Base-by-base conservation (phyloP, 2,113 vertebrate genomes). In the Eolophus roseicapilla region DNA sequence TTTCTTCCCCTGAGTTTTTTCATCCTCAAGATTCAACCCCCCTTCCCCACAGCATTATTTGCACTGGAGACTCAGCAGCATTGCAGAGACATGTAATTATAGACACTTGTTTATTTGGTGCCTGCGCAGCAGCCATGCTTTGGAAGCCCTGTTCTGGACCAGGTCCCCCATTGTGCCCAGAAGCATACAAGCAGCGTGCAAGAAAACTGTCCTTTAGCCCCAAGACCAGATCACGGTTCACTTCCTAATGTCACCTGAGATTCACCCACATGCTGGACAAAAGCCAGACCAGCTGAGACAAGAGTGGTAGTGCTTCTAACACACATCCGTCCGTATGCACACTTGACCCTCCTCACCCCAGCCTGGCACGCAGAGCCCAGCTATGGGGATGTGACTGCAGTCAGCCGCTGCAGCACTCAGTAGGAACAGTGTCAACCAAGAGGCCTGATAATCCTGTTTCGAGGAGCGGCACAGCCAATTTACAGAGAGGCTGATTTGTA, bases 401-500 rank as follows among this genome's bases (percentile, higher is more conserved):
- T 31, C 29, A 88, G 63, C 16, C 44, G 52, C 62, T 4, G 0
- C 24, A 3, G 50, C 60, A 6, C 21, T 12, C 20, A 5, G 13
- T 0, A 9, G 44, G 28, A 87, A 31, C 21, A 6, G 65, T 3
- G 10, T 49, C 52, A 13, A 10, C 55, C 15, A 18, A 14, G 1
- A 74, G 37, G 11, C 44, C 15, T 0, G 7, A 17, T 65, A 82
- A 91, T 82, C 69, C 65, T 28, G 24, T 50, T 73, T 80, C 17
- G 28, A 94, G 88, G 53, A 84, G 60, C 0, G 0, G 91, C 81
- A 44, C 28, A 28, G 88, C 86, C 64, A 74, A 64, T 88, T 82
- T 64, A 68, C 77, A 65, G 92, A 86, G 33, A 82, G 57, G 74
- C 83, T 96, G 95, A 96, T 96, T 77, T 87, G 93, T 70, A 44